Percentiles rank a stretch among this genome's conserved stretches.
These are phyloP conservation scores for Gila robusta DNA, from an alignment of 2,797 vertebrate genomes.

Conservation along the genomic window DNA sequence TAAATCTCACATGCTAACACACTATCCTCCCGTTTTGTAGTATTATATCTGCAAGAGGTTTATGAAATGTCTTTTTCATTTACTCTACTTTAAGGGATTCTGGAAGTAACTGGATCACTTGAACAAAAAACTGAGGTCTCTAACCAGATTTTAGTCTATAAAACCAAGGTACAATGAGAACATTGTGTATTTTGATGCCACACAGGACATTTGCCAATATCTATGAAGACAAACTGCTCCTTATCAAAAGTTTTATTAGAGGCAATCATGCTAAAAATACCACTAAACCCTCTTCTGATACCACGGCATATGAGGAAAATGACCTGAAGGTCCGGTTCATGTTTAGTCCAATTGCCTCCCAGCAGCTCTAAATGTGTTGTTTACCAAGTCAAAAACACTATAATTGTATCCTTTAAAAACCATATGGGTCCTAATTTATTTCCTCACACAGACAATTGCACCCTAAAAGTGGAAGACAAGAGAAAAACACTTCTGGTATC, in stretches of 20 bases:
- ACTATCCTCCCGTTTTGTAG: not conserved
- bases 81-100: not conserved
- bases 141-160: slow-evolving; percentile 15
- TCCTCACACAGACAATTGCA: slow-evolving; percentile 36
- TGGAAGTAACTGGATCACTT: slow-evolving; percentile 8
- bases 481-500: slow-evolving; percentile 46
- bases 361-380: slow-evolving; percentile 51
- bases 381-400: slow-evolving; percentile 57
- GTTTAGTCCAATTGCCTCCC: slow-evolving; percentile 50
- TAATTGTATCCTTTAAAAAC: slow-evolving; percentile 36
- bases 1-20: not conserved
- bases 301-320: slow-evolving; percentile 38
- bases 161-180: slow-evolving; percentile 2
- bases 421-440: slow-evolving; percentile 35
- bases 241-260: slow-evolving; percentile 44
- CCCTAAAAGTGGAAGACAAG: slow-evolving; percentile 25
- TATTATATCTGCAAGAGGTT: not conserved
- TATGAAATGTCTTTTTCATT: slow-evolving; percentile 1
- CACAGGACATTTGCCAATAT: not conserved
- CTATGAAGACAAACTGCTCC: not conserved
- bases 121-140: not conserved
- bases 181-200: slow-evolving; percentile 7
- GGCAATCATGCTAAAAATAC: slow-evolving; percentile 33
- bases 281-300: slow-evolving; percentile 40
- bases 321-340: slow-evolving; percentile 40